A percentile compares a stretch with the other conserved stretches of the same genome.
phyloP scores from a whole-genome alignment of 2,113 vertebrate genomes.

The Alethe diademata region DNA sequence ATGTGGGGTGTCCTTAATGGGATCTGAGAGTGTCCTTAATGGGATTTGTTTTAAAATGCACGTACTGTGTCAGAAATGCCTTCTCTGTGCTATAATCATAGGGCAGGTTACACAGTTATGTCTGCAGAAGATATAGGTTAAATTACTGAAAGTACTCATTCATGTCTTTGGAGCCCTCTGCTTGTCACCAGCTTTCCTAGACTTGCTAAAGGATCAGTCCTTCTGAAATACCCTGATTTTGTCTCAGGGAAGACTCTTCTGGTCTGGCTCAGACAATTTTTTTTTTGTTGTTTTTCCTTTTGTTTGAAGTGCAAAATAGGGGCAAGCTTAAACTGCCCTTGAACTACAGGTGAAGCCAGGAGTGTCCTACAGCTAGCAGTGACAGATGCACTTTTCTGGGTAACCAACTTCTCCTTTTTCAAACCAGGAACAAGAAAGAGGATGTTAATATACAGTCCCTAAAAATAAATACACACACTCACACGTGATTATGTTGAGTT shows the following conservation, averaged over 20 bases:
- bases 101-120: not conserved
- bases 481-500: not conserved
- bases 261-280: not conserved
- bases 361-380: not conserved
- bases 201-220: not conserved
- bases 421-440: not conserved
- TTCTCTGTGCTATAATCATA: not conserved
- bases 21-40: not conserved
- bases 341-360: not conserved
- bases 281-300: not conserved
- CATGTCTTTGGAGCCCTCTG: not conserved
- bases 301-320: not conserved
- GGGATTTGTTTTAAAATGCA: not conserved
- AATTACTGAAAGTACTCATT: not conserved
- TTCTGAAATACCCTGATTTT: not conserved
- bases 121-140: not conserved
- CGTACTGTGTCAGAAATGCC: not conserved
- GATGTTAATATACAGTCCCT: not conserved
- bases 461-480: not conserved
- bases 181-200: not conserved
- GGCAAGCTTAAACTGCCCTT: not conserved
- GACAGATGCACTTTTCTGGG: not conserved
- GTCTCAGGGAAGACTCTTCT: not conserved
- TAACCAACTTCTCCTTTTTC: not conserved
- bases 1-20: not conserved